A percentile compares a stretch with the other conserved stretches of the same genome.
These are phyloP conservation scores for Strigamia crassipes DNA, from an alignment of 2,888 invertebrate genomes.

Conservation along the genomic window DNA sequence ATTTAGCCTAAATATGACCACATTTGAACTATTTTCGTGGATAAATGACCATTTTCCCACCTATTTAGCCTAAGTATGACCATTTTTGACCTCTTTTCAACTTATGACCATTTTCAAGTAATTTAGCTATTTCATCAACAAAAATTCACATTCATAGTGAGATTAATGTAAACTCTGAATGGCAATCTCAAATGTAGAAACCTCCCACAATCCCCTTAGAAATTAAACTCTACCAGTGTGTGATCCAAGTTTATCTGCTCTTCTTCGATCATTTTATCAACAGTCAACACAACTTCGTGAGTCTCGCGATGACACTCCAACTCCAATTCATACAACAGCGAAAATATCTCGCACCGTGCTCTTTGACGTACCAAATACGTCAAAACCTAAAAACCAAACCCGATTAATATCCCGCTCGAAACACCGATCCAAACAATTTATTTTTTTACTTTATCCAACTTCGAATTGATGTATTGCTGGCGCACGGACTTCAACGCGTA, in stretches of 20 bases:
- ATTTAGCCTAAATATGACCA: no score
- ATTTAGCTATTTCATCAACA: no score
- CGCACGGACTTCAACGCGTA: neutral
- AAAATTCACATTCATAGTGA: no score
- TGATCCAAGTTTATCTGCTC: conserved; percentile 59
- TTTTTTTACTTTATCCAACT: neutral
- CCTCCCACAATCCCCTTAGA: neutral
- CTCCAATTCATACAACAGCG: neutral
- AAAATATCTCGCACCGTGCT: neutral
- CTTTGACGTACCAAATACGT: neutral
- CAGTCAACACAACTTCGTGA: neutral
- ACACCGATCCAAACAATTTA: neutral
- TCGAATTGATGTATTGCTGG: neutral
- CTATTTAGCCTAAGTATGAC: neutral
- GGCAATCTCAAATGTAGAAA: no score
- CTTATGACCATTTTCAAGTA: no score
- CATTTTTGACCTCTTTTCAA: no score
- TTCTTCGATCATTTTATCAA: conserved; percentile 31
- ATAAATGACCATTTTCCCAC: no score
- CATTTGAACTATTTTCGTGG: no score
- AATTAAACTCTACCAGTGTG: conserved; percentile 59
- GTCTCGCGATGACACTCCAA: neutral
- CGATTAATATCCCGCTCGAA: neutral
- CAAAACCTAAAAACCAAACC: neutral
- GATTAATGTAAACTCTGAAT: no score